Base-by-base conservation (phyloP, 2,797 vertebrate genomes). In the Muscicapa striata region DNA sequence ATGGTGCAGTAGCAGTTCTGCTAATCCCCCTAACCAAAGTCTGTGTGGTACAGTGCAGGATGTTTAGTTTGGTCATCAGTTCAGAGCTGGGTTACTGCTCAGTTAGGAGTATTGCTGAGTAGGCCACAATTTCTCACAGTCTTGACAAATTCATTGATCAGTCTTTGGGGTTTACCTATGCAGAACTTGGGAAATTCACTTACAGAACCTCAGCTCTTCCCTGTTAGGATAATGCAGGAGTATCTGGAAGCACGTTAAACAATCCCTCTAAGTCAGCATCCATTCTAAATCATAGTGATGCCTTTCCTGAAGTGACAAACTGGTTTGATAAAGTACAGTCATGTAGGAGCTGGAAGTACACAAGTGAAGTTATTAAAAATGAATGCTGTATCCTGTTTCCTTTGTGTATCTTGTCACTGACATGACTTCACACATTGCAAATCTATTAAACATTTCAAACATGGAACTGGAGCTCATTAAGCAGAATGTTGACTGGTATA, bases 331-430 rank as follows among this genome's bases (percentile, higher is more conserved):
- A 84, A 85, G 27, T 64, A 46, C 57, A 83, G 52, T 64, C 78
- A 11, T 79, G 83, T 87, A 82, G 85, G 85, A 89, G 61, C 74
- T 94, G 83, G 59, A 89, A 90, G 75, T 87, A 80, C 77, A 91
- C 26, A 92, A 91, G 63, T 74, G 64, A 40, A 26, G 49, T 84
- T 90, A 89, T 94, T 93, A 95, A 94, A 93, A 94, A 77, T 90
- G 59, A 91, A 94, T 87, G 74, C 67, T 84, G 24, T 77, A 61
- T 88, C 80, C 30, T 67, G 30, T 91, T 94, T 67, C 70, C 76
- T 77, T 80, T 10, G 16, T 87, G 52, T 86, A 40, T 84, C 85
- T 94, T 92, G 89, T 87, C 87, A 87, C 61, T 91, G 87, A 91
- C 85, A 21, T 61, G 55, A 86, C 84, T 94, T 92, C 79, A 84